A percentile compares a stretch with the other conserved stretches of the same genome.
phyloP scores from a whole-genome alignment of 1,140 invertebrate genomes.

The Microplitis mediator region DNA sequence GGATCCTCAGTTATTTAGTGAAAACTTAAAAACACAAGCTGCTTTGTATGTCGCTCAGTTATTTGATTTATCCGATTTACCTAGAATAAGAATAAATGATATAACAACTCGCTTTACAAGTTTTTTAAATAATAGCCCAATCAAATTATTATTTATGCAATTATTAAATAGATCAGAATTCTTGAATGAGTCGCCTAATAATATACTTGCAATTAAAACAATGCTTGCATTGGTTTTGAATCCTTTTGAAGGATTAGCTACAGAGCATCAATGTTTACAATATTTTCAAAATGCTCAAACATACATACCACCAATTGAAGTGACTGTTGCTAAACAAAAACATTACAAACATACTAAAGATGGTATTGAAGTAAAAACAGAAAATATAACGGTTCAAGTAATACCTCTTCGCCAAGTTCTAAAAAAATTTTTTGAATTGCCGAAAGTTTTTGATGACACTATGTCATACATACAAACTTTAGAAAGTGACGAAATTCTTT shows the following conservation, averaged over 20 bases:
- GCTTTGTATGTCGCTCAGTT: background rate
- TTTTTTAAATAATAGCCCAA: background rate
- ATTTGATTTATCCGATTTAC: slow-evolving; percentile 13
- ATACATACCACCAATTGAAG: slow-evolving; percentile 25
- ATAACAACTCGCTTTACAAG: background rate
- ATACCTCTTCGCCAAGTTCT: slow-evolving; percentile 17
- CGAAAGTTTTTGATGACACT: background rate
- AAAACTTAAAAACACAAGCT: background rate
- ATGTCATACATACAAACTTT: slow-evolving; percentile 4
- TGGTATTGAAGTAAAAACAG: background rate
- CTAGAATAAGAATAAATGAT: slow-evolving; percentile 1
- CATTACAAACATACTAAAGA: background rate
- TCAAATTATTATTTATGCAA: background rate
- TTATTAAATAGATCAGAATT: background rate
- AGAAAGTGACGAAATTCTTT: background rate
- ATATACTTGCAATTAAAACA: background rate
- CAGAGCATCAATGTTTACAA: slow-evolving; percentile 22
- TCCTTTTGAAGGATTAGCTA: slow-evolving; percentile 22
- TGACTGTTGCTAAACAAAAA: slow-evolving; percentile 19
- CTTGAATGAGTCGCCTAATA: background rate
- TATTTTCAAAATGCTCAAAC: slow-evolving; percentile 20
- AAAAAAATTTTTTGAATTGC: slow-evolving; percentile 17
- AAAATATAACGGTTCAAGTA: slow-evolving; percentile 4
- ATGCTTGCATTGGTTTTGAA: background rate
- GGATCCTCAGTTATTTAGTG: slow-evolving; percentile 4